These are phyloP conservation scores for human (Homo sapiens) DNA, from an alignment of 2,113 vertebrate species.

Conservation along the genomic window DNA sequence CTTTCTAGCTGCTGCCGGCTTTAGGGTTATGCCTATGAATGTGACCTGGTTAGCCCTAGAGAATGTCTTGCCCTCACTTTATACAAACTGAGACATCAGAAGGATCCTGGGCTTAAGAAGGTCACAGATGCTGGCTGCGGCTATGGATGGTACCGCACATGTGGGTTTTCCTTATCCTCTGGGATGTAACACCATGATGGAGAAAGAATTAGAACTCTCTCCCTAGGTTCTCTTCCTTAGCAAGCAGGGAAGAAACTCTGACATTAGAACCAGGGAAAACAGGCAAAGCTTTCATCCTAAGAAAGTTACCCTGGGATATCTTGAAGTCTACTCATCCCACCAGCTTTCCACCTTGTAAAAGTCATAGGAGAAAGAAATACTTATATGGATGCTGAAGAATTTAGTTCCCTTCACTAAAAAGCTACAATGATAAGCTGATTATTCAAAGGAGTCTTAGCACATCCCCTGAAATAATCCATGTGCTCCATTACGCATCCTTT, in stretches of 20 bases:
- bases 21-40: fast-evolving
- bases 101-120: not conserved
- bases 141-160: fast-evolving
- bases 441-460: not conserved
- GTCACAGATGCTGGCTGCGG: not conserved
- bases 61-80: not conserved
- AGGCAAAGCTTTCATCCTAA: not conserved
- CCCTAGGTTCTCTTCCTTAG: too few relatives aligned
- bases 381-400: not conserved
- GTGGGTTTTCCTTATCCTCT: not conserved
- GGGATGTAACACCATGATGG: not conserved
- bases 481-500: not conserved
- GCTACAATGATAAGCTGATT: not conserved
- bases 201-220: not conserved
- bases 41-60: not conserved
- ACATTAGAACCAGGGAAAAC: not conserved
- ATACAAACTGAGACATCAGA: not conserved
- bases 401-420: not conserved
- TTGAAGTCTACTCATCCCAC: not conserved
- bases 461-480: not conserved
- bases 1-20: not conserved
- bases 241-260: not conserved
- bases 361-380: not conserved
- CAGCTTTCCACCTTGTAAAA: not conserved
- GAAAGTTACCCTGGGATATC: not conserved